Evolutionary conservation across 2,888 invertebrate genomes (phyloP).

Genomic region (Zonitis immaculata): DNA sequence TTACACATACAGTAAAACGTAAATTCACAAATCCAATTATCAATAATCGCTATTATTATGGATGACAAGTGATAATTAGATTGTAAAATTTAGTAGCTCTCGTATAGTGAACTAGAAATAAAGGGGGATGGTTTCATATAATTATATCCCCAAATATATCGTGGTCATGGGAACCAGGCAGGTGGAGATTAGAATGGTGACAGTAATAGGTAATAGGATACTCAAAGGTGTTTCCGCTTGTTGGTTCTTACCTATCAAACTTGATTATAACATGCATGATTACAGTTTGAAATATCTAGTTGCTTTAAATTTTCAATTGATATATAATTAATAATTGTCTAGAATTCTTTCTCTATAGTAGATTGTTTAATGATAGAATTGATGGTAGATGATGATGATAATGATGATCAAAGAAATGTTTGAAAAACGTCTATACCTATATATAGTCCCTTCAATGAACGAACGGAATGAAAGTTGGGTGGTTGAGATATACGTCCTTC

Average conservation of each 20-base stretch:
- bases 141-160: too few species aligned
- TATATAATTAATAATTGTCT: background rate
- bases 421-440: slow-evolving; percentile 7
- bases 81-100: slow-evolving; percentile 27
- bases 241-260: slow-evolving; percentile 29
- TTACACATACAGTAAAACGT: slow-evolving; percentile 31
- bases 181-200: slow-evolving; percentile 26
- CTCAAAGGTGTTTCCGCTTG: slow-evolving; percentile 39
- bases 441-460: too few species aligned
- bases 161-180: slow-evolving; percentile 37
- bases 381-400: background rate
- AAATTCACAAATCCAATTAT: slow-evolving; percentile 40
- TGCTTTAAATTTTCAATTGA: background rate
- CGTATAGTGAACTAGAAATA: too few species aligned
- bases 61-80: slow-evolving; percentile 38
- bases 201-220: slow-evolving; percentile 38
- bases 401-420: slow-evolving; percentile 19
- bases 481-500: too few species aligned
- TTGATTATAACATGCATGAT: slow-evolving; percentile 27
- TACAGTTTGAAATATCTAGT: slow-evolving; percentile 14
- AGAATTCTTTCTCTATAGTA: too few species aligned
- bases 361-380: background rate
- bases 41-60: slow-evolving; percentile 39
- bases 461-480: too few species aligned
- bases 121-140: too few species aligned